Base-by-base conservation (phyloP, 2,797 vertebrate species). In the Tokudaia tokunoshimensis region DNA sequence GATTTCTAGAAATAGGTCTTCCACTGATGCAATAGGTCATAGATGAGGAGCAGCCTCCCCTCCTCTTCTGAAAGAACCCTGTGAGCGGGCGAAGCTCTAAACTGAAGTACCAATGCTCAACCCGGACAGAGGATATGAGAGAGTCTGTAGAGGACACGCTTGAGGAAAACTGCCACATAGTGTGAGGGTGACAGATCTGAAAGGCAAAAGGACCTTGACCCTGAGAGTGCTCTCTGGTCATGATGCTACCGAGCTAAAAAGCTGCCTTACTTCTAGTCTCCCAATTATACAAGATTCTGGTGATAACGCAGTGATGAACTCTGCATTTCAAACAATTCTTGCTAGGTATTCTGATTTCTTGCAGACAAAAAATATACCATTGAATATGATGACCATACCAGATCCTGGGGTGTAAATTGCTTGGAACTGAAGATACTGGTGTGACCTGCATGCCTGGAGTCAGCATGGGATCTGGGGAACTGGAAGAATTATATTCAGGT, bases 1-100 rank as follows among this genome's bases (percentile, higher is more conserved):
- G 26, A 44, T 63, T 83, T 94, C 34, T 47, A 67, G 75, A 95
- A 96, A 79, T 11, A 37, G 8, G 29, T 93, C 65, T 75, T 20
- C 50, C 83, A 61, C 9, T 5, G 41, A 87, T 70, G 52, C 4
- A 61, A 52, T 47, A 83, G 70, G 52, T n/a, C 26, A 1, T 10
- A 31, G 91, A 92, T 85, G 22, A 85, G n/a, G n/a, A 92, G 50
- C 0, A 63, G 50, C 14, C 57, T 74, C 15, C 44, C 14, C 83
- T 84, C 29, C 80, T 67, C 37, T 61, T 44, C 44, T 24, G 20
- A 72, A 65, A 55, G 22, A 75, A 37, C 26, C 74, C 6, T 24
- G 37, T 44, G 47, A 79, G 61, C 19, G n/a, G 79, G 65, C 17
- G 79, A 37, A 22, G 3, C 7, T 17, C 34, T 34, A 24, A 57